phyloP scores from a whole-genome alignment of 2,888 invertebrate genomes.

The Drosophila tanythrix region DNA sequence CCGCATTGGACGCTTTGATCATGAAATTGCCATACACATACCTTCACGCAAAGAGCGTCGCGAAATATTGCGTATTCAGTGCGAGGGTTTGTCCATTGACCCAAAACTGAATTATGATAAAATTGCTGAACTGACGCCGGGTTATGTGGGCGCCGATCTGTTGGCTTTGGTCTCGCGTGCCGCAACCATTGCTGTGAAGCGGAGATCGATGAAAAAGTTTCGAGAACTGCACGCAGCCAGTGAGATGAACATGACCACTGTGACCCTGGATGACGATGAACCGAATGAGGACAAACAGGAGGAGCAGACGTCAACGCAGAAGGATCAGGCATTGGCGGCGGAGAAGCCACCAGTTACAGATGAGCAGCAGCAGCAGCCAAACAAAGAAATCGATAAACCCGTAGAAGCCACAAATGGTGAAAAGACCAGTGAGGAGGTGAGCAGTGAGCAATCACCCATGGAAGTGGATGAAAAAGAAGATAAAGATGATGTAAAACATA shows the following conservation, averaged over 20 bases:
- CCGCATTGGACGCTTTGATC: conserved; percentile 96
- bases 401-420: conserved; percentile 40
- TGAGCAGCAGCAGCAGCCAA: background rate
- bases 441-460: conserved; percentile 31
- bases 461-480: conserved; percentile 84
- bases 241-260: conserved; percentile 82
- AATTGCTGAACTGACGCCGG: conserved; percentile 95
- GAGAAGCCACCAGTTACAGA: conserved; percentile 23
- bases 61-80: conserved; percentile 91
- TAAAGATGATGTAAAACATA: conserved; percentile 26
- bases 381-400: background rate
- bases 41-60: conserved; percentile 93
- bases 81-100: conserved; percentile 89
- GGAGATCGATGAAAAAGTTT: conserved; percentile 84
- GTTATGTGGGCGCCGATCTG: conserved; percentile 98
- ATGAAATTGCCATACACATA: conserved; percentile 97
- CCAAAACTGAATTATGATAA: conserved; percentile 89
- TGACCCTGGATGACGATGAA: conserved; percentile 82
- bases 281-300: conserved; percentile 51
- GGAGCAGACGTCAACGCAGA: background rate
- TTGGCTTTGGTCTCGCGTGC: conserved; percentile 94
- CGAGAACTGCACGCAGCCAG: conserved; percentile 78
- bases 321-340: background rate
- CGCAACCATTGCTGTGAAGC: conserved; percentile 93
- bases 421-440: background rate